Evolutionary conservation across 1,140 invertebrate species (phyloP).

Genomic region (Lordiphosa stackelbergi): DNA sequence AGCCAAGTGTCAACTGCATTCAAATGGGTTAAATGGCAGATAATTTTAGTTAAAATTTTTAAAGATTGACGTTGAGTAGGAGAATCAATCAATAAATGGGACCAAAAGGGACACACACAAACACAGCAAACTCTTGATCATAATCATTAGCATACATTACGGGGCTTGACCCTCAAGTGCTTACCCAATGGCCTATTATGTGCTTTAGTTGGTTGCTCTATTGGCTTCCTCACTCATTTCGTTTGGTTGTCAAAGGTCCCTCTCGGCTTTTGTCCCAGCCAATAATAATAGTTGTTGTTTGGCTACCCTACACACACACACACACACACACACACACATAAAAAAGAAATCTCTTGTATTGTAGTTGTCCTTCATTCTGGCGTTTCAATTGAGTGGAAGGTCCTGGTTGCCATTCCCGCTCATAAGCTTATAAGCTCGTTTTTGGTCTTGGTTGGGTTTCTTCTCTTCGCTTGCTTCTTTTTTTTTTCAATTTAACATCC

Average conservation of each 20-base stretch:
- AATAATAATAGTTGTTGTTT: conserved; percentile 59
- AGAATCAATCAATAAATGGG: conserved; percentile 38
- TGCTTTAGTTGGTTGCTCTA: conserved; percentile 59
- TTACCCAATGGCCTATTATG: conserved; percentile 63
- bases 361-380: conserved; percentile 48
- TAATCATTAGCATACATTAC: conserved; percentile 66
- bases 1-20: conserved; percentile 52
- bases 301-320: neutral
- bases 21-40: conserved; percentile 52
- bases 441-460: conserved; percentile 40
- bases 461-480: conserved; percentile 37
- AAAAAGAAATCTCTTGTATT: conserved; percentile 12
- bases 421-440: conserved; percentile 62
- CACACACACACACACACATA: conserved; percentile 21
- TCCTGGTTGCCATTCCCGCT: conserved; percentile 15
- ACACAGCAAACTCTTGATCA: conserved; percentile 40
- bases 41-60: conserved; percentile 27
- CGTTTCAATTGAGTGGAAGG: conserved; percentile 62
- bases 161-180: conserved; percentile 57
- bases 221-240: conserved; percentile 48
- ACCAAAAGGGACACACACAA: neutral
- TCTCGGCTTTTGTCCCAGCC: conserved; percentile 3
- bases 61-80: neutral
- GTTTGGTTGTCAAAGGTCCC: conserved; percentile 23
- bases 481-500: conserved; percentile 65